Evolutionary conservation across 2,888 invertebrate genomes (phyloP).

Genomic region (Chorisops tibialis): DNA sequence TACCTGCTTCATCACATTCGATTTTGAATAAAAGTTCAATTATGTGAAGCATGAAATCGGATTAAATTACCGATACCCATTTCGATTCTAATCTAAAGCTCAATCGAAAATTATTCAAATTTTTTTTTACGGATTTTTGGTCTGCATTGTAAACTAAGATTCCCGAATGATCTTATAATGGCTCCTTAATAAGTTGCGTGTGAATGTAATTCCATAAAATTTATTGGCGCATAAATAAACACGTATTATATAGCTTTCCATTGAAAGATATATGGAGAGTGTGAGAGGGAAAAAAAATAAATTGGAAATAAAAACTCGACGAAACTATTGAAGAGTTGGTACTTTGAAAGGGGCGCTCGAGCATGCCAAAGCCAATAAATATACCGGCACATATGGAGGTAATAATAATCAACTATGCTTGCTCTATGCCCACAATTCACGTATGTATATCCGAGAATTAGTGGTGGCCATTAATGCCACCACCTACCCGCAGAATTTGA

Average conservation of each 20-base stretch:
- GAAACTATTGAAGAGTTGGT: neutral
- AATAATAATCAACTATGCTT: neutral
- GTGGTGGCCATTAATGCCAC: constrained; percentile 6
- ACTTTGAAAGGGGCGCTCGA: constrained; percentile 1
- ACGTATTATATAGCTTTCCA: constrained; percentile 29
- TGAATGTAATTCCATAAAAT: constrained; percentile 34
- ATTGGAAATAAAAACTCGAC: neutral
- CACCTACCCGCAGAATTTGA: constrained; percentile 24
- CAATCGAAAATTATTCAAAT: too few relatives aligned
- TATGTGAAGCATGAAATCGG: too few relatives aligned
- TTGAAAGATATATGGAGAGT: neutral
- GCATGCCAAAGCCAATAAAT: constrained; percentile 16
- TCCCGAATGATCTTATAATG: neutral
- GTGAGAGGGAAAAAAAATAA: neutral
- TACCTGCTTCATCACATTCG: too few relatives aligned
- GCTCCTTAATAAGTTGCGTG: constrained; percentile 14
- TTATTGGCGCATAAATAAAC: constrained; percentile 37
- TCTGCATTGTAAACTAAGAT: too few relatives aligned
- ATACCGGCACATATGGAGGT: neutral
- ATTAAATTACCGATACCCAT: too few relatives aligned
- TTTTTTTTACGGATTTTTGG: too few relatives aligned
- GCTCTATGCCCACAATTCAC: neutral
- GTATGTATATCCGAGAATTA: constrained; percentile 13
- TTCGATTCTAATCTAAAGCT: too few relatives aligned
- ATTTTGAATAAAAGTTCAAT: too few relatives aligned